phyloP scores from a whole-genome alignment of 2,113 vertebrate species.

The Vulpes vulpes region DNA sequence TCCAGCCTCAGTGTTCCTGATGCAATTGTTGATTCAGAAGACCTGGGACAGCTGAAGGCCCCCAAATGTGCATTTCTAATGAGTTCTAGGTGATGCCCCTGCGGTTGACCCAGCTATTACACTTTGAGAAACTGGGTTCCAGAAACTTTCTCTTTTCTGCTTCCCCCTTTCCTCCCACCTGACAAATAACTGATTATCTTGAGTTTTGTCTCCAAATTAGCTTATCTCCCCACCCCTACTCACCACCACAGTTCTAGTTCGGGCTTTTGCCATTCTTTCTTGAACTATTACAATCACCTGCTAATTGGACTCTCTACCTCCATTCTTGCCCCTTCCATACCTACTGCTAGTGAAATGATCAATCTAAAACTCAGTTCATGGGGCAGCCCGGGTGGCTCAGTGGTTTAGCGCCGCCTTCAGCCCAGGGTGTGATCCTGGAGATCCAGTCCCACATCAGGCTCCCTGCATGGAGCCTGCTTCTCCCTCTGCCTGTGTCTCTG shows the following conservation, averaged over 20 bases:
- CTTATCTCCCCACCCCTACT: rapidly evolving
- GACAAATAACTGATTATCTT: not conserved
- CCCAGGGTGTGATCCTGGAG: too few species aligned
- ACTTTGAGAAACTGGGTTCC: not conserved
- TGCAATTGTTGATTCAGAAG: not conserved
- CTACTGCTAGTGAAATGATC: not conserved
- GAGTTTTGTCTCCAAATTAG: not conserved
- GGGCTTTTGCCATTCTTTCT: not conserved
- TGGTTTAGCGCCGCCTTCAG: too few species aligned
- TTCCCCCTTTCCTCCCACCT: not conserved
- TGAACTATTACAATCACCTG: not conserved
- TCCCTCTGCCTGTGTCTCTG: too few species aligned
- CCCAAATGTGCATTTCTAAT: not conserved
- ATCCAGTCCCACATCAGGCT: too few species aligned
- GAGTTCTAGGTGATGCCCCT: not conserved
- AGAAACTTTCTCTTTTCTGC: not conserved
- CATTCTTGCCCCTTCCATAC: not conserved
- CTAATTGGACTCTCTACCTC: not conserved
- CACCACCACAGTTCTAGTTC: not conserved
- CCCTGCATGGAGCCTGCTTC: too few species aligned
- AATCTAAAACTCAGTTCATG: not conserved
- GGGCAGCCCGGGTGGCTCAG: too few species aligned
- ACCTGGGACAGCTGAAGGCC: not conserved
- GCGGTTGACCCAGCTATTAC: not conserved
- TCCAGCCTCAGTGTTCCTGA: not conserved